A percentile compares a stretch with the other conserved stretches of the same genome.
Evolutionary conservation across 2,888 invertebrate genomes (phyloP).

Genomic region (Venusia cambrica): DNA sequence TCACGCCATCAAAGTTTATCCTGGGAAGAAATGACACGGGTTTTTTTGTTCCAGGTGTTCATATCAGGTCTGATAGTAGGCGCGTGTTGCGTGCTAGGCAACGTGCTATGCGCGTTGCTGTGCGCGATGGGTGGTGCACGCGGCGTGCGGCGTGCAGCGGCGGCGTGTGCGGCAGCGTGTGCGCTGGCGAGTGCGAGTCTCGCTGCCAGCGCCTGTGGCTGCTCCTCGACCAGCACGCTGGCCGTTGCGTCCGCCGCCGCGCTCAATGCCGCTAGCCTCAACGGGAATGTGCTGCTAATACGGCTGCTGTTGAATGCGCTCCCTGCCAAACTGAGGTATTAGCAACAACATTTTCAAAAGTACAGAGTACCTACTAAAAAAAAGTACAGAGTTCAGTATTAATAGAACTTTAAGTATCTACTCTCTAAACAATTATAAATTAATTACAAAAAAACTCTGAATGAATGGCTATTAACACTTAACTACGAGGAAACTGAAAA

Average conservation of each 20-base stretch:
- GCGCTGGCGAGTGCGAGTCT: constrained; percentile 58
- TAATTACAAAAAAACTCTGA: too few species aligned
- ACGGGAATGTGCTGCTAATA: constrained; percentile 69
- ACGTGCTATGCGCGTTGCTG: constrained; percentile 59
- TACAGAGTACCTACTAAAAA: too few species aligned
- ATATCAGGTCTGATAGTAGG: constrained; percentile 70
- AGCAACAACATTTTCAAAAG: too few species aligned
- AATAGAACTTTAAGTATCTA: too few species aligned
- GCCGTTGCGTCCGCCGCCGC: constrained; percentile 69
- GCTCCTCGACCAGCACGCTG: constrained; percentile 46
- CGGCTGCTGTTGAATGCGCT: constrained; percentile 59
- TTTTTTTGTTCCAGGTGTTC: constrained; percentile 49
- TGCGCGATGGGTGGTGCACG: constrained; percentile 58
- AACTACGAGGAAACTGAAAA: too few species aligned
- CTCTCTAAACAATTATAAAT: too few species aligned
- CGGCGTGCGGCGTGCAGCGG: constrained; percentile 61
- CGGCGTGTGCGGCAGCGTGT: constrained; percentile 60
- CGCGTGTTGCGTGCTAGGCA: constrained; percentile 65
- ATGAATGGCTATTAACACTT: too few species aligned
- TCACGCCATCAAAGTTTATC: too few species aligned
- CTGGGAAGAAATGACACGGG: too few species aligned
- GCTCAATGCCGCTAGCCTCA: constrained; percentile 66
- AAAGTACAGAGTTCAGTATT: too few species aligned
- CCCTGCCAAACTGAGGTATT: constrained; percentile 71
- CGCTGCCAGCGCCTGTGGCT: constrained; percentile 63